phyloP scores from a whole-genome alignment of 2,888 invertebrate species.

The Augiades crinisus region DNA sequence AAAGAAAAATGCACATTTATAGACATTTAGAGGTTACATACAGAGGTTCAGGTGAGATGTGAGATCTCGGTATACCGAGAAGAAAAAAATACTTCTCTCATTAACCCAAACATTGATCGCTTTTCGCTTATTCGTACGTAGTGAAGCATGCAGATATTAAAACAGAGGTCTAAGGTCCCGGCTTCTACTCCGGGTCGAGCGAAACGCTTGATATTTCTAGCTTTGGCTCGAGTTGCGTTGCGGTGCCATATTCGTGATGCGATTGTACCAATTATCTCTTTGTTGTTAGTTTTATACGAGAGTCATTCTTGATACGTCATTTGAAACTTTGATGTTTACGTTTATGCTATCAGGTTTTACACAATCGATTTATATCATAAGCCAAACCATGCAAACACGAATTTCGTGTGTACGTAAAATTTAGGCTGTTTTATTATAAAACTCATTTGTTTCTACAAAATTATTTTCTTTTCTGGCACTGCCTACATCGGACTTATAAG shows the following conservation, averaged over 20 bases:
- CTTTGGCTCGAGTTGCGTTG: constrained; percentile 16
- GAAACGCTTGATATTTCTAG: constrained; percentile 22
- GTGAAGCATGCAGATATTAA: background rate
- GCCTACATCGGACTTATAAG: no score
- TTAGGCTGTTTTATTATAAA: no score
- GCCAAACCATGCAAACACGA: no score
- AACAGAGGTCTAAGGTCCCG: constrained; percentile 22
- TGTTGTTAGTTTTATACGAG: constrained; percentile 9
- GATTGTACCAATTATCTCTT: constrained; percentile 23
- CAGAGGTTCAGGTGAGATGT: background rate
- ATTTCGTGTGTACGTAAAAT: no score
- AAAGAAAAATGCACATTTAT: no score
- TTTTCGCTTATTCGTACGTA: background rate
- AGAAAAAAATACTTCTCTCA: no score
- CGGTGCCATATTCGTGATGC: constrained; percentile 18
- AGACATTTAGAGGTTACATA: no score
- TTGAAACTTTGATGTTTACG: background rate
- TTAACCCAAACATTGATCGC: no score
- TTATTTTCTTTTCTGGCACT: no score
- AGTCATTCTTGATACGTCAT: background rate
- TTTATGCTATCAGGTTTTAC: no score
- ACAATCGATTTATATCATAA: no score
- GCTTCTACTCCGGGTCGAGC: constrained; percentile 24
- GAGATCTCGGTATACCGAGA: background rate
- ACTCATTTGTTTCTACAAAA: no score